phyloP scores from a whole-genome alignment of 1,140 invertebrate genomes.

The Aphaenogaster ashmeadi region DNA sequence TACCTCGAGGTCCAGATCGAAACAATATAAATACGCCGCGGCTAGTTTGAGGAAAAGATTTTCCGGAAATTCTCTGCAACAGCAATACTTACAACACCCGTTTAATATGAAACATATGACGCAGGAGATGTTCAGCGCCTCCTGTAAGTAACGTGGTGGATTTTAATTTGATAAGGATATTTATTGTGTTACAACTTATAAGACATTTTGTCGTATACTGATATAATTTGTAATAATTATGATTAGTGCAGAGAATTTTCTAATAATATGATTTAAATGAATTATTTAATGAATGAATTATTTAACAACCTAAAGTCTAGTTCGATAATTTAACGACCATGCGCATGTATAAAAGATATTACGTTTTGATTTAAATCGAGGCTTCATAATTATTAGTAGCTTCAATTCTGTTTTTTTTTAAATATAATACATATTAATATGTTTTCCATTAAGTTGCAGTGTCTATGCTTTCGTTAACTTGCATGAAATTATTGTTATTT shows the following conservation, averaged over 20 bases:
- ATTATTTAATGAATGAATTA: conserved; percentile 6
- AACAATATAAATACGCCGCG: conserved; percentile 82
- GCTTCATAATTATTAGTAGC: conserved; percentile 31
- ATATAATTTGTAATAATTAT: conserved; percentile 31
- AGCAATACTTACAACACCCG: conserved; percentile 84
- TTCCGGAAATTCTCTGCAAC: conserved; percentile 82
- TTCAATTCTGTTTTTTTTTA: background rate
- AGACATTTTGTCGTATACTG: background rate
- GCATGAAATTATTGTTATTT: conserved; percentile 72
- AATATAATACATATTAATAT: background rate
- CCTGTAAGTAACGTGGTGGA: conserved; percentile 77
- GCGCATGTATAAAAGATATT: background rate
- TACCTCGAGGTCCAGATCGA: conserved; percentile 80
- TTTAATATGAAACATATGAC: conserved; percentile 85
- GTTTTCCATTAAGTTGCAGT: conserved; percentile 22
- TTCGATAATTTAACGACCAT: background rate
- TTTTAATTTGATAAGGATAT: background rate
- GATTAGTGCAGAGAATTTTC: conserved; percentile 3
- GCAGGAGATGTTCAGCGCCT: conserved; percentile 85
- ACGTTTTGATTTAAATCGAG: background rate
- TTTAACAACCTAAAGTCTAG: conserved; percentile 6
- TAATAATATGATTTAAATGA: conserved; percentile 23
- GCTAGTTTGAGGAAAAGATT: conserved; percentile 84
- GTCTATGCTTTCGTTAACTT: conserved; percentile 40
- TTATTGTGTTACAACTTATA: background rate